Percentiles rank a stretch among this genome's conserved stretches.
phyloP scores from a whole-genome alignment of 2,888 invertebrate genomes.

The Dolichomitus sp. region DNA sequence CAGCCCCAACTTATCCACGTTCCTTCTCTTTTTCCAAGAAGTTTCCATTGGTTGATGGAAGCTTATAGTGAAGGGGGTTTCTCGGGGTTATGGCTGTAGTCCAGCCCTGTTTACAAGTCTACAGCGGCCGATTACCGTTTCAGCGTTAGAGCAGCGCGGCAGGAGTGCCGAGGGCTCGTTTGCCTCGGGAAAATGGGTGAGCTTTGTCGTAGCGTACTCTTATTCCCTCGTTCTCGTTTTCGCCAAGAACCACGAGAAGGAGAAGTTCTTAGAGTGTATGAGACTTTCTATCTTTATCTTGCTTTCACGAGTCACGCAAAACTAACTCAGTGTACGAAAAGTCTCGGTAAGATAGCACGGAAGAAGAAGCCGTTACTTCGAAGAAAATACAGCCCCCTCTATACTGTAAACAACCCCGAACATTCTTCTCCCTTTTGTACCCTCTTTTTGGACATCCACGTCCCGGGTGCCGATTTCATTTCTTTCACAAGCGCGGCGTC shows the following conservation, averaged over 20 bases:
- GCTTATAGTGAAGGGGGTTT: constrained; percentile 73
- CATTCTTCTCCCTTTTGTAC: constrained; percentile 52
- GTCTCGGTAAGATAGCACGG: constrained; percentile 17
- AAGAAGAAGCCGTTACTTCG: constrained; percentile 12
- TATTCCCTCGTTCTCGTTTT: constrained; percentile 38
- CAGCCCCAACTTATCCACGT: constrained; percentile 2
- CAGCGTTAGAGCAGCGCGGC: constrained; percentile 20
- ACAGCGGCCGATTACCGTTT: constrained; percentile 81
- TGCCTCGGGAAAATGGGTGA: constrained; percentile 52
- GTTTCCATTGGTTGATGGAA: constrained; percentile 20
- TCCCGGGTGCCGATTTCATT: constrained; percentile 82
- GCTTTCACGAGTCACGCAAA: constrained; percentile 8
- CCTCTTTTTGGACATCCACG: constrained; percentile 34
- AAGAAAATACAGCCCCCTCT: constrained; percentile 28
- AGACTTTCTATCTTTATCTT: constrained; percentile 35
- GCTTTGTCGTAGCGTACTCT: constrained; percentile 51
- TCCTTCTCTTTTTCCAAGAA: constrained; percentile 8
- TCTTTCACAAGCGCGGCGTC: constrained; percentile 84
- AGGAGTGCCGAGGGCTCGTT: constrained; percentile 46
- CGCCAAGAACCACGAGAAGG: constrained; percentile 23
- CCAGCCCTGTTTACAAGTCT: constrained; percentile 81
- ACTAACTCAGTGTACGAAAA: constrained; percentile 16
- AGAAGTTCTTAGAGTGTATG: constrained; percentile 36
- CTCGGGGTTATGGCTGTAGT: constrained; percentile 76
- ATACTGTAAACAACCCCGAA: constrained; percentile 9